phyloP scores from a whole-genome alignment of 92 coral and sea anemone species.

The Palythoa grandiflora region DNA sequence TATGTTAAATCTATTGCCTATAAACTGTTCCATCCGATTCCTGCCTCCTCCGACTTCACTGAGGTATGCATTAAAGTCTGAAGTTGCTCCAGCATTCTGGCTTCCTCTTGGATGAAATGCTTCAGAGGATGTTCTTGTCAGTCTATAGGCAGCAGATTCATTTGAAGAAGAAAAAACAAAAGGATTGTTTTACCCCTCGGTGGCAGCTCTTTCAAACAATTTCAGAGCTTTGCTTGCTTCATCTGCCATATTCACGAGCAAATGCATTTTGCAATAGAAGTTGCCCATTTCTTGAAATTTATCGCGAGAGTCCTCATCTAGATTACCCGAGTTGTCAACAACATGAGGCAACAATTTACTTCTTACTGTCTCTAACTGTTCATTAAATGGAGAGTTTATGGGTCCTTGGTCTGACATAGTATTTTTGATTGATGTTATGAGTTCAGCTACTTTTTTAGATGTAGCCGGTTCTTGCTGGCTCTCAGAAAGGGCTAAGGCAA shows the following conservation, averaged over 20 bases:
- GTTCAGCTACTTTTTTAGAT: conserved; percentile 46
- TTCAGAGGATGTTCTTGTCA: conserved; percentile 55
- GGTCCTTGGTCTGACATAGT: conserved; percentile 56
- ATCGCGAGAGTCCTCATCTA: conserved; percentile 28
- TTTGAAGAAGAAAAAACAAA: conserved; percentile 30
- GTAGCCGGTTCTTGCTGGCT: background rate
- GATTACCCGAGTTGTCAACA: conserved; percentile 44
- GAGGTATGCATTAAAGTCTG: conserved; percentile 32
- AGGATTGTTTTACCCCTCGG: conserved; percentile 45
- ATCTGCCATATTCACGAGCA: conserved; percentile 48
- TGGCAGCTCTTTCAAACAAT: conserved; percentile 45
- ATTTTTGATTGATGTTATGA: conserved; percentile 41
- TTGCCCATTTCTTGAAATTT: conserved; percentile 51
- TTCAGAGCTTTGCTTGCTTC: conserved; percentile 51
- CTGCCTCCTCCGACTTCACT: conserved; percentile 23
- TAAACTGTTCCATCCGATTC: conserved; percentile 48
- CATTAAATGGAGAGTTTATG: conserved; percentile 53
- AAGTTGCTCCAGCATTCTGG: conserved; percentile 49
- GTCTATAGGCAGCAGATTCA: conserved; percentile 44
- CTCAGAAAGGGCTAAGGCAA: conserved; percentile 43
- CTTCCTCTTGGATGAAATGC: conserved; percentile 56
- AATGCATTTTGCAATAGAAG: conserved; percentile 52
- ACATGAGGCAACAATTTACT: conserved; percentile 50
- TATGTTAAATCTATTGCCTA: conserved; percentile 37
- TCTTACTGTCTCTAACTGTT: conserved; percentile 34